phyloP scores from a whole-genome alignment of 2,888 invertebrate genomes.

The Marasmarcha lunaedactyla region DNA sequence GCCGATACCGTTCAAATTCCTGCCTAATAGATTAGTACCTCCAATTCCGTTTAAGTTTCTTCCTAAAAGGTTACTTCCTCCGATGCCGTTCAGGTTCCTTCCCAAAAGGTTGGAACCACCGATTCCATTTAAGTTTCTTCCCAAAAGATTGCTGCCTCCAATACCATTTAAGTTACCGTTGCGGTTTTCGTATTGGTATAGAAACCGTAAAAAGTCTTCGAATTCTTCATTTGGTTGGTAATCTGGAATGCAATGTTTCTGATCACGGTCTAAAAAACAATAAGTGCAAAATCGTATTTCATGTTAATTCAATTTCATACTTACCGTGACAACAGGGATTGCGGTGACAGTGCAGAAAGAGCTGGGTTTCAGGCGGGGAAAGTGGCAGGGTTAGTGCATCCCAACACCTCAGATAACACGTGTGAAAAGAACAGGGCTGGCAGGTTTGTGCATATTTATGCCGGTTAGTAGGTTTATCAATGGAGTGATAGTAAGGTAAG shows the following conservation, averaged over 20 bases:
- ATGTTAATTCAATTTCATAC: no score
- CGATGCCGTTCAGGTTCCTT: slow-evolving; percentile 20
- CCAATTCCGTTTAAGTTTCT: slow-evolving; percentile 18
- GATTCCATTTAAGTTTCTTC: slow-evolving; percentile 19
- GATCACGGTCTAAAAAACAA: slow-evolving; percentile 20
- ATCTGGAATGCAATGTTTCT: slow-evolving; percentile 38
- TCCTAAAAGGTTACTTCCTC: slow-evolving; percentile 14
- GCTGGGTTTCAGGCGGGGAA: no score
- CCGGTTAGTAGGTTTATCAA: no score
- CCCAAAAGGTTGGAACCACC: slow-evolving; percentile 25
- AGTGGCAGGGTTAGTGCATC: no score
- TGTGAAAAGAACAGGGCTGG: no score
- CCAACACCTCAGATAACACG: no score
- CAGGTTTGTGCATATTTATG: no score
- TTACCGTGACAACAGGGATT: no score
- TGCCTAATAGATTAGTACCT: slow-evolving; percentile 24
- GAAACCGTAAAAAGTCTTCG: slow-evolving; percentile 40
- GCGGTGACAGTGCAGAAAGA: no score
- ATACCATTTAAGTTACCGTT: slow-evolving; percentile 16
- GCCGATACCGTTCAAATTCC: slow-evolving; percentile 24
- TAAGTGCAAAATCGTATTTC: no score
- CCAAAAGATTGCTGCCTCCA: slow-evolving; percentile 24
- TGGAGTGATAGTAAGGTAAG: no score
- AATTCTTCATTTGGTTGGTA: slow-evolving; percentile 38
- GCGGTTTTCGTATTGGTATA: slow-evolving; percentile 34